A percentile compares a stretch with the other conserved stretches of the same genome.
phyloP scores from a whole-genome alignment of 2,113 vertebrate genomes.

The Furnarius figulus region DNA sequence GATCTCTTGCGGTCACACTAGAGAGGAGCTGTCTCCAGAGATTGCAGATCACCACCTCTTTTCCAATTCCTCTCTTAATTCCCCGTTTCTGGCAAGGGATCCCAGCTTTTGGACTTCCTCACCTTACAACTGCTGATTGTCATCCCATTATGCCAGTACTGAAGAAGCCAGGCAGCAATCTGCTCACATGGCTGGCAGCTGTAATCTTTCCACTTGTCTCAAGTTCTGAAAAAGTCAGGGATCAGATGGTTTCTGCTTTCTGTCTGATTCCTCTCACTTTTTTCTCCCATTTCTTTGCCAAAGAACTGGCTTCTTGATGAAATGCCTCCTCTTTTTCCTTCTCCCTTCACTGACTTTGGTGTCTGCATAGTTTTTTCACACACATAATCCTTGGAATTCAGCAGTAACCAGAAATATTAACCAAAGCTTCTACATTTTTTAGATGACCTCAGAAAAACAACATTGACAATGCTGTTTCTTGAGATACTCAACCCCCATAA shows the following conservation, averaged over 20 bases:
- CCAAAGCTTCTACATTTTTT: not conserved
- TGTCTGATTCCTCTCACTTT: not conserved
- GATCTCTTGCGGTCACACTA: not conserved
- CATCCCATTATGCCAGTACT: not conserved
- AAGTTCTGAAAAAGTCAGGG: not conserved
- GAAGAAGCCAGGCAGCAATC: not conserved
- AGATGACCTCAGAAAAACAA: not conserved
- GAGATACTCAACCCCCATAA: not conserved
- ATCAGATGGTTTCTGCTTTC: not conserved
- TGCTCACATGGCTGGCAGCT: not conserved
- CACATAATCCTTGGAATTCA: not conserved
- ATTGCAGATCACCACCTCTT: not conserved
- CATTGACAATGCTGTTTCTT: not conserved
- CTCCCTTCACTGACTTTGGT: not conserved
- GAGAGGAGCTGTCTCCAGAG: not conserved
- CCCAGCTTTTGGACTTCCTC: not conserved
- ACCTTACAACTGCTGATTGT: not conserved
- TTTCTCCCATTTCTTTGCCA: not conserved
- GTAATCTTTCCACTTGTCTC: not conserved
- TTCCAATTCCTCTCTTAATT: not conserved
- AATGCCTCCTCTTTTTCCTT: not conserved
- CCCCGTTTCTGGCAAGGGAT: not conserved
- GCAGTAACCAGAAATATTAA: not conserved
- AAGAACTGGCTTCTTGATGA: not conserved
- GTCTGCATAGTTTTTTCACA: not conserved